These are phyloP conservation scores for Bemisia tabaci DNA, from an alignment of 1,140 invertebrate species.

Conservation along the genomic window DNA sequence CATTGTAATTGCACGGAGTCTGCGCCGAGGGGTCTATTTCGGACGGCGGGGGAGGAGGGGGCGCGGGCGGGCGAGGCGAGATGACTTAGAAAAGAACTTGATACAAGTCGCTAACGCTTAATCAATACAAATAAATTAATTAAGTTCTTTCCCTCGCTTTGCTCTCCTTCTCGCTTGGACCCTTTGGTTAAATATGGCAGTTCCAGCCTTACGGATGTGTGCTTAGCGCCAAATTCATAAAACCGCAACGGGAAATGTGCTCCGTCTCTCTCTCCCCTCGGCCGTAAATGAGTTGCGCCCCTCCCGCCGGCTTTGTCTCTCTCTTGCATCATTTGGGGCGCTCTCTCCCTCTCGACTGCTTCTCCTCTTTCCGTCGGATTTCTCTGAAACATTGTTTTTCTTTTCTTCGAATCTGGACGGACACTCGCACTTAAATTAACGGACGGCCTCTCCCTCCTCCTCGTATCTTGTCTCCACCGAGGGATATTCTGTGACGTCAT, in stretches of 20 bases:
- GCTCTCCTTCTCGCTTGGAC: neutral
- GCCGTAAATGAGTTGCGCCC: no score
- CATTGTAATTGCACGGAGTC: neutral
- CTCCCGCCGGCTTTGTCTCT: neutral
- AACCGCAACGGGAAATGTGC: neutral
- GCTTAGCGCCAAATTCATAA: neutral
- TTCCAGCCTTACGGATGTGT: neutral
- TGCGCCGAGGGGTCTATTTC: neutral
- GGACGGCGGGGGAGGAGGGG: neutral
- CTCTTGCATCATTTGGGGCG: neutral
- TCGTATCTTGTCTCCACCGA: no score
- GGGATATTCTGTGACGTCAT: no score
- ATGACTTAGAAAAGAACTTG: neutral
- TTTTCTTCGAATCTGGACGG: neutral
- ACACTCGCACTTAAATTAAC: neutral
- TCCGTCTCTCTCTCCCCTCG: neutral
- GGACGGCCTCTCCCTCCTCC: neutral
- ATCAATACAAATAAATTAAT: slow-evolving; percentile 1
- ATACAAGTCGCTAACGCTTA: neutral
- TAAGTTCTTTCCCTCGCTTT: neutral
- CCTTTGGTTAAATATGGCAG: neutral
- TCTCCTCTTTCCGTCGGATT: neutral
- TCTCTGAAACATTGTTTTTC: neutral
- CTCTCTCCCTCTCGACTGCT: neutral
- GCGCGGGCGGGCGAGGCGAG: neutral